Evolutionary conservation across 2,797 vertebrate genomes (phyloP), one percentile per base, ranked within the genome.

Genomic region (Ptychadena robeensis): DNA sequence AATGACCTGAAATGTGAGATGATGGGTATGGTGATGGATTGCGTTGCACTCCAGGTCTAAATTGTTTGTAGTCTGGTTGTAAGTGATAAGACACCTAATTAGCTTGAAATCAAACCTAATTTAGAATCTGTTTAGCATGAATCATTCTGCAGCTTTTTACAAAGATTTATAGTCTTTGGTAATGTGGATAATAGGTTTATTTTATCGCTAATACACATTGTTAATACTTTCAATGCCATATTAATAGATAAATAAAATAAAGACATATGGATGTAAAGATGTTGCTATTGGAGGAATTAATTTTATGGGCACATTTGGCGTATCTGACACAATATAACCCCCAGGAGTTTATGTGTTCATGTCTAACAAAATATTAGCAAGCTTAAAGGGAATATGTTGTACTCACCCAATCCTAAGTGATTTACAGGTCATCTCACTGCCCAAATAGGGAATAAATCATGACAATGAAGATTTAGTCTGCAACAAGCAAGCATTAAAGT

Each of bases 51-150:
- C 14, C 9, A 22, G 66, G 37, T 64, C 59, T 78, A 77, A 77
- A 82, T 73, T 83, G 69, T 67, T 83, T 83, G 75, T 79, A 73
- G 75, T 73, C 75, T 83, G 82, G 40, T 68, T 79, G 69, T 59
- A 79, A 73, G 61, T 35, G 82, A 83, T 83, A 83, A 83, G 82
- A 40, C 34, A 79, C 59, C 82, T 79, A 83, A 83, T 83, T 83
- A 83, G 82, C 69, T 66, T 59, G 61, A 83, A 80, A 78, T 79
- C 82, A 79, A 83, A 67, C 61, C 38, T 73, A 79, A 83, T 83
- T 83, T 40, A 79, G 28, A 79, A 83, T 79, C 76, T 67, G 69
- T 73, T 83, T 73, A 83, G 71, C 75, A 68, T 79, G 75, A 78
- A 73, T 53, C 59, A 83, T 78, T 79, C 68, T 63, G 61, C 25